These are phyloP conservation scores for Sphyrna mokarran DNA, from an alignment of 2,113 vertebrate species.

Conservation along the genomic window DNA sequence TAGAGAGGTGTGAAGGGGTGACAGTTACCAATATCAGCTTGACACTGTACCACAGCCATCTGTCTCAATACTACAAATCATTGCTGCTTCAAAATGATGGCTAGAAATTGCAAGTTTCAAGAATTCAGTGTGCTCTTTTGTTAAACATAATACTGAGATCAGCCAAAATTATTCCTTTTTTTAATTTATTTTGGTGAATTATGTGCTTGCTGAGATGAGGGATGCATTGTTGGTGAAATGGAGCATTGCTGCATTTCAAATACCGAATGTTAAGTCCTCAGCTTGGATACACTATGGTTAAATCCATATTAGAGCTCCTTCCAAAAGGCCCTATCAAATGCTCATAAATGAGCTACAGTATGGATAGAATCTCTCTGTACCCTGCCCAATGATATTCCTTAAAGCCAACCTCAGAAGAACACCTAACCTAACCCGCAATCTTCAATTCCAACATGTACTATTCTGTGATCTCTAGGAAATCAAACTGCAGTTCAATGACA, in stretches of 20 bases:
- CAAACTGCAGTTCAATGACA: neutral
- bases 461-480: neutral
- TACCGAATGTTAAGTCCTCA: neutral
- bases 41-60: constrained; percentile 3
- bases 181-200: neutral
- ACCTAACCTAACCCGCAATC: neutral
- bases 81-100: neutral
- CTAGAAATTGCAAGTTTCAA: neutral
- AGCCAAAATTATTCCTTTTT: neutral
- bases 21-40: constrained; percentile 33
- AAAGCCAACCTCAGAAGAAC: neutral
- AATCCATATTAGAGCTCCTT: neutral
- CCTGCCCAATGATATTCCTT: neutral
- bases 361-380: neutral
- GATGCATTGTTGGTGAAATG: neutral
- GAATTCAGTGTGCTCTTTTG: constrained; percentile 8
- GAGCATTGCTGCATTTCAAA: neutral
- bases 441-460: neutral
- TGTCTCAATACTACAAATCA: neutral
- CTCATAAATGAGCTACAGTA: neutral
- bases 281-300: neutral
- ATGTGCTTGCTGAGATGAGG: neutral
- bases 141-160: neutral
- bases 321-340: neutral
- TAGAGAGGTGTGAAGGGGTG: constrained; percentile 2